Evolutionary conservation across 2,888 invertebrate genomes (phyloP).

Genomic region (Branchipolynoe longqiensis): DNA sequence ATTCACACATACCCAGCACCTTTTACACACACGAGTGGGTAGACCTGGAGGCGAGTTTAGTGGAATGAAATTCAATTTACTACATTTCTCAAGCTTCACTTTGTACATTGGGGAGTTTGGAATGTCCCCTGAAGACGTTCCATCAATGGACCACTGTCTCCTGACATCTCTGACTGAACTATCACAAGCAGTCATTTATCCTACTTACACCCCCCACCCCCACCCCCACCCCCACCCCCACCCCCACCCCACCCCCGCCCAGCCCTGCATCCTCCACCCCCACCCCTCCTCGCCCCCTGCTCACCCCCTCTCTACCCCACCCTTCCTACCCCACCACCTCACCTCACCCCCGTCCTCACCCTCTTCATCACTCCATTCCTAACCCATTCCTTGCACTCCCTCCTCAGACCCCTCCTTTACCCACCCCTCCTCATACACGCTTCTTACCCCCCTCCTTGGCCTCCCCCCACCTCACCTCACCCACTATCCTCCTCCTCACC

Average conservation of each 20-base stretch:
- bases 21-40: too few species aligned
- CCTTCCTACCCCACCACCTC: neutral
- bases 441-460: neutral
- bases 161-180: too few species aligned
- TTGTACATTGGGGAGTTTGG: too few species aligned
- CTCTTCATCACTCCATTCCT: neutral
- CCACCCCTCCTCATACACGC: neutral
- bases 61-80: too few species aligned
- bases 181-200: too few species aligned
- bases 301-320: neutral
- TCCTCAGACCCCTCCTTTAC: neutral
- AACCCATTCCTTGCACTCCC: neutral
- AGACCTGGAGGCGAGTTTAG: too few species aligned
- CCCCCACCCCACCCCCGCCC: neutral
- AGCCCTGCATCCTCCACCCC: neutral
- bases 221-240: neutral
- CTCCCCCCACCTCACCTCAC: neutral
- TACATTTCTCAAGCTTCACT: too few species aligned
- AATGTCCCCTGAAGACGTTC: too few species aligned
- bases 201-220: neutral
- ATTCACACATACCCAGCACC: too few species aligned
- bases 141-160: too few species aligned
- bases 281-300: neutral
- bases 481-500: neutral
- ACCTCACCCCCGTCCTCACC: neutral